phyloP scores from a whole-genome alignment of 2,113 vertebrate species.

The Cololabis saira region DNA sequence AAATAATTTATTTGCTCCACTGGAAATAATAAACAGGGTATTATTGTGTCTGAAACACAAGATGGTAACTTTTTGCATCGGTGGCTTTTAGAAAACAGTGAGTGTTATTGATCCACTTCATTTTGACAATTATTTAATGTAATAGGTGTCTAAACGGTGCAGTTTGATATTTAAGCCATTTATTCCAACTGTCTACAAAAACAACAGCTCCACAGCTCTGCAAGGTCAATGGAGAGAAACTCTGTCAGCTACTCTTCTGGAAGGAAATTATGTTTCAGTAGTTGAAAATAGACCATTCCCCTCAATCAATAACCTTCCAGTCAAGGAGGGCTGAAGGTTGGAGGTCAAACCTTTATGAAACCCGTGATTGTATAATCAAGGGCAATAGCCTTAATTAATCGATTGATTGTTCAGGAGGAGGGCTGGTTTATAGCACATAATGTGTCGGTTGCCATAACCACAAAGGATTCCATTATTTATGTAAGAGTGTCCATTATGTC shows the following conservation, averaged over 20 bases:
- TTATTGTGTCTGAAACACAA: conserved; percentile 40
- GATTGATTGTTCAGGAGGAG: conserved; percentile 61
- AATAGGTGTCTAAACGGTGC: conserved; percentile 70
- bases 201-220: conserved; percentile 53
- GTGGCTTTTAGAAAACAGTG: conserved; percentile 54
- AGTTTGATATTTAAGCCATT: conserved; percentile 38
- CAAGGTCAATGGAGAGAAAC: conserved; percentile 64
- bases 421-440: conserved; percentile 67
- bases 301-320: conserved; percentile 65
- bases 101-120: conserved; percentile 61
- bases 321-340: conserved; percentile 65
- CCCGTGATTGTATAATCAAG: conserved; percentile 76
- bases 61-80: conserved; percentile 54
- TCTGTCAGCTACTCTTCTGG: conserved; percentile 62
- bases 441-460: conserved; percentile 77
- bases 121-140: conserved; percentile 74
- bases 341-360: conserved; percentile 70
- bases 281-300: conserved; percentile 55
- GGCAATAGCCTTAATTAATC: conserved; percentile 74
- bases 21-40: conserved; percentile 15
- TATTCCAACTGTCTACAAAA: conserved; percentile 54
- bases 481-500: conserved; percentile 80
- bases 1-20: conserved; percentile 41
- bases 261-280: conserved; percentile 38
- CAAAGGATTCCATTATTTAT: conserved; percentile 82